These are phyloP conservation scores for Limnephilus marmoratus DNA, from an alignment of 2,888 invertebrate species.

Conservation along the genomic window DNA sequence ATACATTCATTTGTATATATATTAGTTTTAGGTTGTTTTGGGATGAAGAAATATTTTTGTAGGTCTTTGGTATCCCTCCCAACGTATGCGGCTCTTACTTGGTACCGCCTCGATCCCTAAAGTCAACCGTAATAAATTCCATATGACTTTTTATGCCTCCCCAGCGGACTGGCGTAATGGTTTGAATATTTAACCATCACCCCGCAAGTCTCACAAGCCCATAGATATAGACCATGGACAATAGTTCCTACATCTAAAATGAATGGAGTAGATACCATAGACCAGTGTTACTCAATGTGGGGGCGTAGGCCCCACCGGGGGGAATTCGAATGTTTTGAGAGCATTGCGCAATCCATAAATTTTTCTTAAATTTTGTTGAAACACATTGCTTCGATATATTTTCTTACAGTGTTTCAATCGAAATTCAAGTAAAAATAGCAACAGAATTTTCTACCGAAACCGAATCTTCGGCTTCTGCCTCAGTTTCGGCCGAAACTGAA, in stretches of 20 bases:
- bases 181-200: slow-evolving; percentile 44
- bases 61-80: slow-evolving; percentile 5
- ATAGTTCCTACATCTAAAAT: neutral
- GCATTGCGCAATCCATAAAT: too few relatives aligned
- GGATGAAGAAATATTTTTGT: neutral
- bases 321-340: too few relatives aligned
- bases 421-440: too few relatives aligned
- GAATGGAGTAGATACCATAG: neutral
- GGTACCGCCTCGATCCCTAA: slow-evolving; percentile 20
- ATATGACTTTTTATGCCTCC: slow-evolving; percentile 20
- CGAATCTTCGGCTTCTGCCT: too few relatives aligned
- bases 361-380: too few relatives aligned
- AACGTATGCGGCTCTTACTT: neutral
- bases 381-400: too few relatives aligned
- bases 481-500: too few relatives aligned
- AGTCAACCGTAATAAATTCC: slow-evolving; percentile 45
- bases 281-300: neutral
- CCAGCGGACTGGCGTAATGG: slow-evolving; percentile 14
- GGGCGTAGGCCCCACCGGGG: too few relatives aligned
- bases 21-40: neutral
- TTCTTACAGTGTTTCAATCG: too few relatives aligned
- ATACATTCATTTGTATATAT: neutral
- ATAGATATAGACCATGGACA: neutral
- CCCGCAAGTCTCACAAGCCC: neutral
- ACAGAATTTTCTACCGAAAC: too few relatives aligned